Conservation (phyloP, 2,113 vertebrate genomes). For the Telmatochromis sp. region DNA sequence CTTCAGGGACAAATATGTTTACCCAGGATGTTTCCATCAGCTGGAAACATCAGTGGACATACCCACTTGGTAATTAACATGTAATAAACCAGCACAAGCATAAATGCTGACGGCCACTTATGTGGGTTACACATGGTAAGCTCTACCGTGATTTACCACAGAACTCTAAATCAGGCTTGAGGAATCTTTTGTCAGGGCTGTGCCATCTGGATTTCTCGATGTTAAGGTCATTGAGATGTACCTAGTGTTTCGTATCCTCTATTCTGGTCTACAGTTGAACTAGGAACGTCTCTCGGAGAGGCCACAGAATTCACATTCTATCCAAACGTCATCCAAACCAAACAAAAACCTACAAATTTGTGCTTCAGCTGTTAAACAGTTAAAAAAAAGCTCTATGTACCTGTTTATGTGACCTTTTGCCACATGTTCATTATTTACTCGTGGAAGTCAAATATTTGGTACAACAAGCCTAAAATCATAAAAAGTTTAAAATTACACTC, state of each 20-base stretch:
- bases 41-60: neutral
- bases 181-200: neutral
- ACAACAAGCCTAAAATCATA: conserved; percentile 15
- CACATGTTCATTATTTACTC: neutral
- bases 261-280: neutral
- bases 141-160: neutral
- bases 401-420: neutral
- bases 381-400: neutral
- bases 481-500: conserved; percentile 24
- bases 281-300: neutral
- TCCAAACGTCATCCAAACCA: neutral
- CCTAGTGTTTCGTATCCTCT: neutral
- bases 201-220: neutral
- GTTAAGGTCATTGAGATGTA: neutral
- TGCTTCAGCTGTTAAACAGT: conserved; percentile 20
- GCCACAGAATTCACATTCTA: neutral
- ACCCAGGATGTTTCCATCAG: neutral
- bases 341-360: neutral
- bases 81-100: neutral
- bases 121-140: neutral
- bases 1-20: neutral
- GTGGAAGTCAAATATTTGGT: conserved; percentile 49
- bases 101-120: neutral
- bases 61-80: neutral
- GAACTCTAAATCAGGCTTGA: neutral